Conservation (phyloP, 2,797 vertebrate genomes). For the Brachyalestes nurse region DNA sequence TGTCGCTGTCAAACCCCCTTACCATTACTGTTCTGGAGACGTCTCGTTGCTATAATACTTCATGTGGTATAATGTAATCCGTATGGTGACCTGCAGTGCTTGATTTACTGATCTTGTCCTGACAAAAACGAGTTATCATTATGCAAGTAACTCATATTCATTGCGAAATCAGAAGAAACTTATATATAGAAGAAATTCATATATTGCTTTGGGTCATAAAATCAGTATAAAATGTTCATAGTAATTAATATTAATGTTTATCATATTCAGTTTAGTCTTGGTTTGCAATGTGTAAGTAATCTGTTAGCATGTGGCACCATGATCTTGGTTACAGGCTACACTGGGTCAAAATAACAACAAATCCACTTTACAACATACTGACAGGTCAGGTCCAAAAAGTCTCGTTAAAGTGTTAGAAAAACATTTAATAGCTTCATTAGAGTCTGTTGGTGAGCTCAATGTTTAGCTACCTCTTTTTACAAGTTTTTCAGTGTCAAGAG, state of each 20-base stretch:
- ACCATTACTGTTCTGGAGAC: neutral
- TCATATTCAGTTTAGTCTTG: conserved; percentile 8
- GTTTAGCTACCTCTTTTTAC: conserved; percentile 34
- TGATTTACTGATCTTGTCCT: neutral
- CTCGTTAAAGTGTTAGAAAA: conserved; percentile 23
- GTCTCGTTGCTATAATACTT: neutral
- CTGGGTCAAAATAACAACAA: conserved; percentile 22
- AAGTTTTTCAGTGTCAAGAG: conserved; percentile 19
- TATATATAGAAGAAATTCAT: too few relatives aligned
- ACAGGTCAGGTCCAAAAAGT: neutral
- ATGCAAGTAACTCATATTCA: neutral
- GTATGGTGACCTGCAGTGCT: too few relatives aligned
- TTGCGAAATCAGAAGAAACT: neutral
- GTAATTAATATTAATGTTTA: neutral
- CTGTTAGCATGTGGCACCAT: neutral
- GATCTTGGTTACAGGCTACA: conserved; percentile 19
- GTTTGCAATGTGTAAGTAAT: conserved; percentile 3
- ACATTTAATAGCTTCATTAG: conserved; percentile 6
- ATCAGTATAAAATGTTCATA: neutral
- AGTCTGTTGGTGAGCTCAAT: conserved; percentile 26
- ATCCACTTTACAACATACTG: conserved; percentile 1
- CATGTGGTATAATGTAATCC: neutral
- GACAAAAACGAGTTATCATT: neutral
- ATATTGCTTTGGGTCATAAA: neutral
- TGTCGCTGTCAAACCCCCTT: neutral